Conservation (phyloP, 2,888 invertebrate species). For the Melieria crassipennis region DNA sequence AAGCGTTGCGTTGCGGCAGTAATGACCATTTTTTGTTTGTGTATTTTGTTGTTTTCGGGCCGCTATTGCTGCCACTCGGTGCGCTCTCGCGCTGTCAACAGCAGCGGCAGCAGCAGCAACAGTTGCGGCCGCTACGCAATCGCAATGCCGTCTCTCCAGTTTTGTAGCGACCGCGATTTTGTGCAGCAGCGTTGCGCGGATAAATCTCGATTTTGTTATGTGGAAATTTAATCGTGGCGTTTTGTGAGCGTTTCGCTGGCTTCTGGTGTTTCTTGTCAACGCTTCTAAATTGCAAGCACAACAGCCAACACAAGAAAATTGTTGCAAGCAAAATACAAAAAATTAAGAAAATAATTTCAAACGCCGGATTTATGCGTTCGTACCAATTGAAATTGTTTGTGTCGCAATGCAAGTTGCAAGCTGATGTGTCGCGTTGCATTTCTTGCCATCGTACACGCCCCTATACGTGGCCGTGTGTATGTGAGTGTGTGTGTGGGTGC, state of each 20-base stretch:
- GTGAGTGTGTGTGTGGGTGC: background rate
- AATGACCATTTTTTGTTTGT: background rate
- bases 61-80: slow-evolving; percentile 4
- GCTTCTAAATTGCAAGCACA: background rate
- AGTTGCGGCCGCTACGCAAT: slow-evolving; percentile 22
- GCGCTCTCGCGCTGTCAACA: no score
- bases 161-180: slow-evolving; percentile 64
- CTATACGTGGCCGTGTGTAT: background rate
- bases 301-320: background rate
- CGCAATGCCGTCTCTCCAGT: slow-evolving; percentile 54
- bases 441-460: background rate
- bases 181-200: slow-evolving; percentile 59
- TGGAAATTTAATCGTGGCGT: slow-evolving; percentile 20
- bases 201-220: slow-evolving; percentile 31
- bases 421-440: no score
- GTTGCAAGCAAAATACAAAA: slow-evolving; percentile 5
- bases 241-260: background rate
- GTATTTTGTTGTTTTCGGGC: background rate
- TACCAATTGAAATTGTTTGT: no score
- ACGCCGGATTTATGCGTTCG: no score
- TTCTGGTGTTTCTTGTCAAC: background rate
- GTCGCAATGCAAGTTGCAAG: no score
- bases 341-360: slow-evolving; percentile 14
- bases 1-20: background rate
- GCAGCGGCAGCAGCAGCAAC: background rate